Percentiles rank a stretch among this genome's conserved stretches.
Evolutionary conservation across 1,140 invertebrate species (phyloP).

Genomic region (Dendrolimus punctatus): DNA sequence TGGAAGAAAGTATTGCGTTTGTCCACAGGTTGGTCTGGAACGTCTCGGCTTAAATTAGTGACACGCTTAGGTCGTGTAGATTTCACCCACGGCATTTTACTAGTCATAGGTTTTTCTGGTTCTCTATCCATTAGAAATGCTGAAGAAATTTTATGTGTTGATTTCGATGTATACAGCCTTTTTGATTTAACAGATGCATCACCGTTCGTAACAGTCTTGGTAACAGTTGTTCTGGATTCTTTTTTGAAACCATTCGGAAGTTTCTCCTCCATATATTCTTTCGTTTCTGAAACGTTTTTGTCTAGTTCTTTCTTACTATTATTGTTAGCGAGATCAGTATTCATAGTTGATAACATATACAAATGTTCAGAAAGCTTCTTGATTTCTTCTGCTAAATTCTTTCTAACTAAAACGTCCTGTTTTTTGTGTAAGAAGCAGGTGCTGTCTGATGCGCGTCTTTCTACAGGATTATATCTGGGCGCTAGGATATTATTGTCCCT

Average conservation of each 20-base stretch:
- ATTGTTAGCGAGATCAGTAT: constrained; percentile 73
- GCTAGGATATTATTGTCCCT: constrained; percentile 37
- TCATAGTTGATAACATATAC: constrained; percentile 79
- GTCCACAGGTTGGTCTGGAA: constrained; percentile 74
- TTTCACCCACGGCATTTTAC: constrained; percentile 72
- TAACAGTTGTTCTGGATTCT: constrained; percentile 36
- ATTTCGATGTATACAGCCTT: constrained; percentile 52
- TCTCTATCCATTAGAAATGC: constrained; percentile 52
- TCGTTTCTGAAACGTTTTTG: constrained; percentile 54
- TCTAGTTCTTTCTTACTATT: constrained; percentile 55
- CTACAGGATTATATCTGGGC: constrained; percentile 66
- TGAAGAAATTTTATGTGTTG: constrained; percentile 46
- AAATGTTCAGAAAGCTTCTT: constrained; percentile 84
- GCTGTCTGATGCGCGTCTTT: constrained; percentile 83
- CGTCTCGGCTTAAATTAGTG: constrained; percentile 75
- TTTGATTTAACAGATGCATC: constrained; percentile 46
- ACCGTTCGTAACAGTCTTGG: constrained; percentile 47
- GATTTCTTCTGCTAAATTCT: constrained; percentile 85
- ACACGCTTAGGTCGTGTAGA: constrained; percentile 73
- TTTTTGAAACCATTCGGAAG: constrained; percentile 52
- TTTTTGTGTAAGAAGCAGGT: constrained; percentile 74
- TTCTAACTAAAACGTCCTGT: constrained; percentile 73
- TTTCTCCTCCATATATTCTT: constrained; percentile 39
- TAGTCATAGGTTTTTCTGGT: constrained; percentile 51
- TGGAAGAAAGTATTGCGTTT: constrained; percentile 72